Evolutionary conservation across 2,888 invertebrate species (phyloP).

Genomic region (Lepeophtheirus nordmannii): DNA sequence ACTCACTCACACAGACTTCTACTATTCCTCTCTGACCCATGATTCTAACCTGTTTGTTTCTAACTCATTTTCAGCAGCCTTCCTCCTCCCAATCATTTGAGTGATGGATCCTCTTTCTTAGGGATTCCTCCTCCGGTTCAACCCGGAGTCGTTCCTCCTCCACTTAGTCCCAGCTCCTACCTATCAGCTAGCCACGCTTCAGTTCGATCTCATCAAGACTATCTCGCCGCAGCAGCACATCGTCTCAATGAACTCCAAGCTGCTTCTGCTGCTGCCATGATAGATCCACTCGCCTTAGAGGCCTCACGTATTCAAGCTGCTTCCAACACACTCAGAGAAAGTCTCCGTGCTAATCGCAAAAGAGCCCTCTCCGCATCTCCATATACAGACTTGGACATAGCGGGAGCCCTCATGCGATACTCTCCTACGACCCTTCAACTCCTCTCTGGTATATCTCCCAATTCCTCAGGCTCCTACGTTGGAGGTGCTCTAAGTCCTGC

Average conservation of each 20-base stretch:
- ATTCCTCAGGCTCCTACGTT: slow-evolving; percentile 78
- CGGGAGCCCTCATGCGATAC: slow-evolving; percentile 74
- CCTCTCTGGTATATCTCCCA: slow-evolving; percentile 63
- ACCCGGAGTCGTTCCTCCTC: neutral
- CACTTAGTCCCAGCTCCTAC: neutral
- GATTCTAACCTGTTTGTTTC: too few species aligned
- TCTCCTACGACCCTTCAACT: slow-evolving; percentile 77
- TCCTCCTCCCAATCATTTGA: too few species aligned
- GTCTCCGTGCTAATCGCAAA: slow-evolving; percentile 50
- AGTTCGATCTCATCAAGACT: slow-evolving; percentile 7
- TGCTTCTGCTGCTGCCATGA: neutral
- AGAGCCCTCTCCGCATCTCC: slow-evolving; percentile 77
- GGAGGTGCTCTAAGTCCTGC: slow-evolving; percentile 68
- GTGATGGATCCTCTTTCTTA: neutral
- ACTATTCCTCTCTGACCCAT: neutral
- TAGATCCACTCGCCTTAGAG: neutral
- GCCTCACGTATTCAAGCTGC: neutral
- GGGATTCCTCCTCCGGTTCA: slow-evolving; percentile 4
- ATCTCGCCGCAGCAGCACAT: slow-evolving; percentile 9
- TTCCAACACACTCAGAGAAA: neutral
- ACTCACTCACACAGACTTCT: too few species aligned
- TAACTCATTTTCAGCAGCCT: too few species aligned
- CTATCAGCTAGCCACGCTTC: neutral
- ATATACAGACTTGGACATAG: slow-evolving; percentile 87
- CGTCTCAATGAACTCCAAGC: slow-evolving; percentile 7